Conservation (phyloP, 35 echinoderm and acorn worm genomes). For the Lytechinus pictus region DNA sequence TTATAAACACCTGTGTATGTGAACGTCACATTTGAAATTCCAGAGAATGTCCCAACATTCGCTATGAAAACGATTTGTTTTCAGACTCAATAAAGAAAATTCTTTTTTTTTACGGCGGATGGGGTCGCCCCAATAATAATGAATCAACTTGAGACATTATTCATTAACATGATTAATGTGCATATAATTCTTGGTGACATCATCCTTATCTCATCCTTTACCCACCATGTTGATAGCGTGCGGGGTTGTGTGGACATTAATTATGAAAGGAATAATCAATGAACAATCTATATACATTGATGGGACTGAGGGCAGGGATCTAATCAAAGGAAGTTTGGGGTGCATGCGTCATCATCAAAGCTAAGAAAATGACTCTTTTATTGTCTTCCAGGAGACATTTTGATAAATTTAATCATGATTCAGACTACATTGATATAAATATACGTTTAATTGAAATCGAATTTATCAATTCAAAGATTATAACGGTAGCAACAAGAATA, state of each 20-base stretch:
- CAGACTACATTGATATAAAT: no score
- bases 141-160: not conserved
- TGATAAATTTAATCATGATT: no score
- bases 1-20: no score
- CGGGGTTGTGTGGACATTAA: not conserved
- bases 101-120: not conserved
- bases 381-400: no score
- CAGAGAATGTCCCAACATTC: no score
- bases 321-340: not conserved
- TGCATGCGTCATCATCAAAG: not conserved
- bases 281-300: not conserved
- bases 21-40: no score
- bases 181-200: not conserved
- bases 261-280: constrained; percentile 7
- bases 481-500: no score
- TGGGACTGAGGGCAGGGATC: not conserved
- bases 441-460: no score
- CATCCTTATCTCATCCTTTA: not conserved
- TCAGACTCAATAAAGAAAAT: no score
- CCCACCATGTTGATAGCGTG: not conserved
- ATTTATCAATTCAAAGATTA: no score
- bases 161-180: not conserved
- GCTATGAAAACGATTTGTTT: no score
- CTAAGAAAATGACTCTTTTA: not conserved
- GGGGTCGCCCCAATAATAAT: not conserved